phyloP scores from a whole-genome alignment of 2,888 invertebrate species.

The Ischnus inquisitorius region DNA sequence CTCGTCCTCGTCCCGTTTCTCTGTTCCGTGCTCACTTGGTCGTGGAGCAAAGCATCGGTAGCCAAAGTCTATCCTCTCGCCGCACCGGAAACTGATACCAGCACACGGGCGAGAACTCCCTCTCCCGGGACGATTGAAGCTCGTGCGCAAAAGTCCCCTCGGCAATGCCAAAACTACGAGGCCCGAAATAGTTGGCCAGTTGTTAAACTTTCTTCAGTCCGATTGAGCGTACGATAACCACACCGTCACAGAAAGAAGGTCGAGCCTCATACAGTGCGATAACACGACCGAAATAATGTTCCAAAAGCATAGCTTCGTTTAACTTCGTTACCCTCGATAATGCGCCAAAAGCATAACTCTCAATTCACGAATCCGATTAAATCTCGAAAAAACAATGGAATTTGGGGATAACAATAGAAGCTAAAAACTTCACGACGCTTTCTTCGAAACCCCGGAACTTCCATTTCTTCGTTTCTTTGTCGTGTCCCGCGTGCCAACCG shows the following conservation, averaged over 20 bases:
- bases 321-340: too few species aligned
- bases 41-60: slow-evolving; percentile 12
- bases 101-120: slow-evolving; percentile 2
- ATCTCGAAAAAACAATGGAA: not conserved
- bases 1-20: slow-evolving; percentile 12
- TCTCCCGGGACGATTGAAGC: not conserved
- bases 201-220: slow-evolving; percentile 26
- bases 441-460: not conserved
- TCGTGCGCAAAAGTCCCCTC: slow-evolving; percentile 29
- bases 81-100: slow-evolving; percentile 42
- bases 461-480: not conserved
- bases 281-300: too few species aligned
- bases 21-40: slow-evolving; percentile 8
- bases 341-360: too few species aligned
- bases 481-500: not conserved
- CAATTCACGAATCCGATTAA: too few species aligned
- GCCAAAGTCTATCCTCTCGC: slow-evolving; percentile 34
- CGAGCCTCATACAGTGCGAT: not conserved
- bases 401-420: not conserved
- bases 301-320: too few species aligned
- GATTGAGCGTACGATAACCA: not conserved
- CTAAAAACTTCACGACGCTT: not conserved
- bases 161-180: slow-evolving; percentile 10
- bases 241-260: not conserved
- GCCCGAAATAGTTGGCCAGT: not conserved